Base-by-base conservation (phyloP, 2,113 vertebrate species). In the Strix uralensis region DNA sequence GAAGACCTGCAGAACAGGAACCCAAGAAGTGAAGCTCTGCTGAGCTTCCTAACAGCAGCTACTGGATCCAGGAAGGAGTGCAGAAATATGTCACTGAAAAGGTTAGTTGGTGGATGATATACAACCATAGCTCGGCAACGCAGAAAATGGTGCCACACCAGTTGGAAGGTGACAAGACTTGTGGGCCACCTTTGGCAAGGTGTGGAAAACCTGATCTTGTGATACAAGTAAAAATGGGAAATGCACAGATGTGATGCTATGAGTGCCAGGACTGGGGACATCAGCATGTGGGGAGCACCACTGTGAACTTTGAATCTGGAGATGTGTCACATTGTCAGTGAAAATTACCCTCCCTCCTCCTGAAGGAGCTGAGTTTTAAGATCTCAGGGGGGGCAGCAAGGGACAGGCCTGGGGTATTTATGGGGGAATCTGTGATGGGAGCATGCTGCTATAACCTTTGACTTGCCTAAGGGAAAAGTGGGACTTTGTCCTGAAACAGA, bases 241-340 rank as follows among this genome's bases (percentile, higher is more conserved):
- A 52, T 10, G 27, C 14, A 47, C 29, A 34, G 4, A 3, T 9
- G 9, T 1, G 13, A 81, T 46, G 15, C 42, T 29, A 0, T 4
- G 10, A 44, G 36, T 77, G 14, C 27, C 80, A 79, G 40, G 40
- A 30, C 34, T 11, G 14, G 78, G n/a, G 49, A 74, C 15, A 47
- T 36, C 34, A 63, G 25, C 36, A 26, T 5, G 12, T 78, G 40
- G 12, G 44, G 20, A 93, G 9, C 1, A 1, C 18, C 36, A 21
- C 7, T 32, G 30, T 21, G n/a, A 75, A 66, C 58, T 81, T 23
- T 46, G 36, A 55, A n/a, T 51, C 36, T 49, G 32, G 77, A 80
- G 27, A 61, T 1, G 5, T 78, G 27, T 58, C 58, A 54, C 38
- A 6, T n/a, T 0, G 0, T 40, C 8, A 14, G 6, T 51, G 51